Conservation (phyloP, 2,888 invertebrate genomes). For the Teleogryllus oceanicus region DNA sequence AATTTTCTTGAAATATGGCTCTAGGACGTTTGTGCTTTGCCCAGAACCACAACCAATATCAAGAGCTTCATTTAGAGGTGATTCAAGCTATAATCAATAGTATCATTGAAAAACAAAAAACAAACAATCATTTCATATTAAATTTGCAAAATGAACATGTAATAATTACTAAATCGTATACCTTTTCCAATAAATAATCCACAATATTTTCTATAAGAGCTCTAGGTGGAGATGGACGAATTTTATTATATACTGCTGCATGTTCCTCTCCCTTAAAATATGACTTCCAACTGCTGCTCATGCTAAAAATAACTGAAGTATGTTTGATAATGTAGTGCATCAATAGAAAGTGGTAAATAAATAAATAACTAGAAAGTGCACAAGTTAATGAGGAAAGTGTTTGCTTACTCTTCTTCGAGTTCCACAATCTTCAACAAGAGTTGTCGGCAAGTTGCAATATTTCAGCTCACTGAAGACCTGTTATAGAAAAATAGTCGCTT, state of each 20-base stretch:
- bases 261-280: constrained; percentile 36
- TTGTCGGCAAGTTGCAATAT: no score
- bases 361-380: no score
- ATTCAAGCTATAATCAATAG: constrained; percentile 22
- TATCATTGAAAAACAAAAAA: neutral
- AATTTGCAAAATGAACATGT: neutral
- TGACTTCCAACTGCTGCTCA: no score
- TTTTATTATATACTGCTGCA: constrained; percentile 37
- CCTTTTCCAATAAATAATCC: constrained; percentile 36
- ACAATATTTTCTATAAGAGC: constrained; percentile 35
- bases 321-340: no score
- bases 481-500: no score
- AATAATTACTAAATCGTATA: constrained; percentile 25
- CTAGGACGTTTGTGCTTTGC: constrained; percentile 49
- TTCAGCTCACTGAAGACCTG: no score
- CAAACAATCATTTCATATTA: neutral
- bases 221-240: constrained; percentile 37
- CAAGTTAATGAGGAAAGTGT: no score
- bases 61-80: constrained; percentile 43
- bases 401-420: no score
- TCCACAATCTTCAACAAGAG: no score
- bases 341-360: no score
- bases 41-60: constrained; percentile 54
- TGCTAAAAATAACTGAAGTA: no score
- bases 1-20: constrained; percentile 47